phyloP scores from a whole-genome alignment of 2,888 invertebrate genomes.

The Eurytoma californica region DNA sequence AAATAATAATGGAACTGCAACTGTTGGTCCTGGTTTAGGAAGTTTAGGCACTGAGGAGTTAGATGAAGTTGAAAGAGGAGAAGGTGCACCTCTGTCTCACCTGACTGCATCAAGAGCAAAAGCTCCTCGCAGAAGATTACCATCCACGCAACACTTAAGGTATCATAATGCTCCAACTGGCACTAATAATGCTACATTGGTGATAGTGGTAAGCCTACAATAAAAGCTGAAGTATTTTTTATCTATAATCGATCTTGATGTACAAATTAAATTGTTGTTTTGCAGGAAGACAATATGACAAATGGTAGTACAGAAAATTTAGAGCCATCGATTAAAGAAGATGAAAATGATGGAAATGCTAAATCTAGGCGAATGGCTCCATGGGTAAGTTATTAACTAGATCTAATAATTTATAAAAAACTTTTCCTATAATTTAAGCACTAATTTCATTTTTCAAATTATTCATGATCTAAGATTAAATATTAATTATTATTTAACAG shows the following conservation, averaged over 20 bases:
- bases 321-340: constrained; percentile 66
- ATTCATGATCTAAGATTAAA: neutral
- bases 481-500: constrained; percentile 59
- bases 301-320: constrained; percentile 69
- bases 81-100: constrained; percentile 75
- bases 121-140: constrained; percentile 82
- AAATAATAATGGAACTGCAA: constrained; percentile 61
- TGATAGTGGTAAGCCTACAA: constrained; percentile 23
- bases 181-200: constrained; percentile 21
- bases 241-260: neutral
- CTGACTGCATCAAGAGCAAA: constrained; percentile 78
- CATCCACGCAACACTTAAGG: constrained; percentile 76
- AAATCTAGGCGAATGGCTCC: constrained; percentile 70
- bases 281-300: constrained; percentile 69
- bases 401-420: neutral
- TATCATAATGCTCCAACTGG: constrained; percentile 60
- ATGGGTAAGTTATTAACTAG: constrained; percentile 65
- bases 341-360: constrained; percentile 66
- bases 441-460: neutral
- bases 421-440: neutral
- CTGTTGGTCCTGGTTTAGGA: constrained; percentile 63
- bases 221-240: neutral
- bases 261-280: constrained; percentile 2
- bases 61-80: constrained; percentile 75
- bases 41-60: constrained; percentile 68